Evolutionary conservation across 2,797 vertebrate genomes (phyloP).

Genomic region (Cephalopachus bancanus): DNA sequence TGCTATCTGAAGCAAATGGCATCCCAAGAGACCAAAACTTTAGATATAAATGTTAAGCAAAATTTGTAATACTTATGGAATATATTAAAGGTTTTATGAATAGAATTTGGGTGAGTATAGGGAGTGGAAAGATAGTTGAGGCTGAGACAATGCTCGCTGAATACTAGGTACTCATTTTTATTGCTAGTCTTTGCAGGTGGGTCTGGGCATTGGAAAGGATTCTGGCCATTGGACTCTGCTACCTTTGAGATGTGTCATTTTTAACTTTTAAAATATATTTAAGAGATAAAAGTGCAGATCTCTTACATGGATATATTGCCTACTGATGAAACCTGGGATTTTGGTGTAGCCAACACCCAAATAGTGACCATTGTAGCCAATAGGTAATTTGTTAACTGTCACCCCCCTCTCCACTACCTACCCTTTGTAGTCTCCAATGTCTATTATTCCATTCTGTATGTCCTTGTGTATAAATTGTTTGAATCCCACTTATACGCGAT

Average conservation of each 20-base stretch:
- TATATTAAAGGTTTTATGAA: neutral
- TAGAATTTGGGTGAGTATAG: neutral
- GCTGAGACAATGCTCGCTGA: neutral
- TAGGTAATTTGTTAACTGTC: neutral
- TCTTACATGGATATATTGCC: neutral
- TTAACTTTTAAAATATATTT: neutral
- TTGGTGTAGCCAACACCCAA: neutral
- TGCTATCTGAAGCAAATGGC: neutral
- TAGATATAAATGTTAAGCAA: neutral
- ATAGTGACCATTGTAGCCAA: neutral
- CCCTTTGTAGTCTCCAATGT: neutral
- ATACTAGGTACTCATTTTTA: fast-evolving
- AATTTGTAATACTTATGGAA: neutral
- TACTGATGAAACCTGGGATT: neutral
- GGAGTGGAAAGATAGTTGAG: neutral
- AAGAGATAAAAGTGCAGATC: neutral
- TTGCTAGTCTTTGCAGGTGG: neutral
- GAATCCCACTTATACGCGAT: neutral
- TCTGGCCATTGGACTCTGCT: neutral
- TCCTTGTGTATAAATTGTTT: neutral
- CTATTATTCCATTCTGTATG: neutral
- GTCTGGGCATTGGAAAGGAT: neutral
- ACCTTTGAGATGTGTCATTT: neutral
- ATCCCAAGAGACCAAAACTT: neutral
- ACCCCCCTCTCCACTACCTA: neutral